phyloP scores from a whole-genome alignment of 1,140 invertebrate species.

The Cecropterus lyciades region DNA sequence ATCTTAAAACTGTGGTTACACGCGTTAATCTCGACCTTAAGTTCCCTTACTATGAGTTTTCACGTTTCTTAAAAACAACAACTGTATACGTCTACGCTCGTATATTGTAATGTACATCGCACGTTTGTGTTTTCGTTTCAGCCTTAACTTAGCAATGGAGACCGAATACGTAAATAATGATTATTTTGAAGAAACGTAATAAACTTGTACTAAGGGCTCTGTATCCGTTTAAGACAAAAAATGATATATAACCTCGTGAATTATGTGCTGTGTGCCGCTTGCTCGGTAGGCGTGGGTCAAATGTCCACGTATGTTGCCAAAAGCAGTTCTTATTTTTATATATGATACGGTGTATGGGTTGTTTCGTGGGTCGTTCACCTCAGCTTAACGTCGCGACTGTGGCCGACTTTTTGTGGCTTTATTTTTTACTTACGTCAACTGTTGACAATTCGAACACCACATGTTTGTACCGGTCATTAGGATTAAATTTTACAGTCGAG shows the following conservation, averaged over 20 bases:
- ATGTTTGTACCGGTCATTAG: constrained; percentile 1
- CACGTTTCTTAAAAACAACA: too few species aligned
- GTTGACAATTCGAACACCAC: constrained; percentile 27
- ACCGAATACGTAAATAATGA: too few species aligned
- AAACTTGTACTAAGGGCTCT: too few species aligned
- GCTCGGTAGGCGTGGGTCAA: constrained; percentile 76
- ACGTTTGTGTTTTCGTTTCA: too few species aligned
- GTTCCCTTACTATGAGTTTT: too few species aligned
- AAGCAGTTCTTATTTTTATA: constrained; percentile 53
- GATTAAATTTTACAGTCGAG: constrained; percentile 2
- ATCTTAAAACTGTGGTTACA: constrained; percentile 24
- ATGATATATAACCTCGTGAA: constrained; percentile 56
- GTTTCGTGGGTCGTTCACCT: constrained; percentile 62
- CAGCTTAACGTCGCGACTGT: constrained; percentile 57
- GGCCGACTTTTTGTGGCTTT: constrained; percentile 47
- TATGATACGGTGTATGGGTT: constrained; percentile 46
- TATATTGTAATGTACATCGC: too few species aligned
- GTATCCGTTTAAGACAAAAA: background rate
- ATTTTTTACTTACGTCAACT: constrained; percentile 25
- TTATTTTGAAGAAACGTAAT: too few species aligned
- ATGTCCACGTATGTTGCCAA: constrained; percentile 47
- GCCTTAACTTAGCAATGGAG: too few species aligned
- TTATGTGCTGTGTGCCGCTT: constrained; percentile 76
- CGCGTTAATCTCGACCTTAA: constrained; percentile 38
- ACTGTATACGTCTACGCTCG: too few species aligned